Evolutionary conservation across 1,140 invertebrate genomes (phyloP), one percentile per base, ranked within the genome.

Genomic region (Campoletis sonorensis): DNA sequence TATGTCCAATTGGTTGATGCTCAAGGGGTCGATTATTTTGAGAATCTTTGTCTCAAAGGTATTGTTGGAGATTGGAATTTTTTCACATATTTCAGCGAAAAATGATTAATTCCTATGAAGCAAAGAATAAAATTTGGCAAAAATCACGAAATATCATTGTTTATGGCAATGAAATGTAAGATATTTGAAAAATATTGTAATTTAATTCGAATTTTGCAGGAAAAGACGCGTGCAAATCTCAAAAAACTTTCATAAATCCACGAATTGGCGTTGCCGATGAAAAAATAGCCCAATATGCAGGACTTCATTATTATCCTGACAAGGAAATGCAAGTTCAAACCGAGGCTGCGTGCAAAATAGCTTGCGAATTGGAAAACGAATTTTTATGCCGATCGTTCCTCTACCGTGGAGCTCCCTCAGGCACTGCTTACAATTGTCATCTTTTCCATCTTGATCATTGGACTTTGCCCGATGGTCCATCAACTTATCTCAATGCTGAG

Each of bases 21-120:
- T 1, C 96, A 96, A 85, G 97, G 97, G 27, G 96, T 98, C 4
- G 98, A 98, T 90, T 98, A 98, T 88, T 98, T 98, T 89, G 98
- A 98, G 92, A 98, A 98, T 92, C 93, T 98, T n/a, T 98, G 97
- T 87, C 92, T 98, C 83, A 96, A 97, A 92, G 95, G 96, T 94
- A 91, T 83, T 68, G 18, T 68, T 71, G 23, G 10, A 64, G 10
- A 64, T 64, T 7, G 0, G 8, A 21, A 26, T 64, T 64, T 18
- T 33, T 15, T 16, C 18, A 49, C n/a, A 68, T 49, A 67, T 68
- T n/a, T n/a, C 30, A 77, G 58, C 27, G 51, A 40, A 61, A 30
- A 18, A 26, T 64, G 4, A 58, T n/a, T 64, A 49, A 45, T 67
- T 0, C 13, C n/a, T n/a, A n/a, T n/a, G n/a, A 79, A 30, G 67